Evolutionary conservation across 1,140 invertebrate genomes (phyloP).

Genomic region (Saxidomus purpurata): DNA sequence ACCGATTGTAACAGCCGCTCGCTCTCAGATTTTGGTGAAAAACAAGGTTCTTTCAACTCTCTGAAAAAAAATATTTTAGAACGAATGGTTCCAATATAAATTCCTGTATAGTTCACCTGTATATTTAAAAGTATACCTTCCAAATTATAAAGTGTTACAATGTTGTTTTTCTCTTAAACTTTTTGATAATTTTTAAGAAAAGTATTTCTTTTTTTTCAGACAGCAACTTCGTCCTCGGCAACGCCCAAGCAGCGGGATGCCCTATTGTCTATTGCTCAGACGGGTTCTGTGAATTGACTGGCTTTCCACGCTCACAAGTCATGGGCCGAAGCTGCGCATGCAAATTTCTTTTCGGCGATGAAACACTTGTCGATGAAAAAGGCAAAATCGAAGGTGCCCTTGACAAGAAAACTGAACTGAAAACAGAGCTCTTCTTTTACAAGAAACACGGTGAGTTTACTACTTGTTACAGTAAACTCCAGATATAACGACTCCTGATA

Average conservation of each 20-base stretch:
- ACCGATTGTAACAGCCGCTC: too few relatives aligned
- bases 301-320: slow-evolving; percentile 95
- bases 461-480: too few relatives aligned
- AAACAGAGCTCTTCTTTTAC: slow-evolving; percentile 97
- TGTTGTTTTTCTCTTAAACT: too few relatives aligned
- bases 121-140: too few relatives aligned
- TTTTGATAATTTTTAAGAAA: too few relatives aligned
- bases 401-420: slow-evolving; percentile 95
- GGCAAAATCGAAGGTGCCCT: slow-evolving; percentile 95
- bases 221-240: slow-evolving; percentile 99
- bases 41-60: too few relatives aligned
- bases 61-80: too few relatives aligned
- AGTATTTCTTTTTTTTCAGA: slow-evolving; percentile 92
- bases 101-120: too few relatives aligned
- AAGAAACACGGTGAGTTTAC: slow-evolving; percentile 95
- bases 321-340: slow-evolving; percentile 97
- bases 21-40: too few relatives aligned
- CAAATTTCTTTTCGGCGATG: slow-evolving; percentile 97
- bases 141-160: too few relatives aligned
- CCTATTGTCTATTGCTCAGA: slow-evolving; percentile 99
- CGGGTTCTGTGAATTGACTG: slow-evolving; percentile 98
- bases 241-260: slow-evolving; percentile 96
- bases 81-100: too few relatives aligned
- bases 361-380: slow-evolving; percentile 96
- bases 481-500: too few relatives aligned